Conservation (phyloP, 2,888 invertebrate species). For the Ischnus inquisitorius region DNA sequence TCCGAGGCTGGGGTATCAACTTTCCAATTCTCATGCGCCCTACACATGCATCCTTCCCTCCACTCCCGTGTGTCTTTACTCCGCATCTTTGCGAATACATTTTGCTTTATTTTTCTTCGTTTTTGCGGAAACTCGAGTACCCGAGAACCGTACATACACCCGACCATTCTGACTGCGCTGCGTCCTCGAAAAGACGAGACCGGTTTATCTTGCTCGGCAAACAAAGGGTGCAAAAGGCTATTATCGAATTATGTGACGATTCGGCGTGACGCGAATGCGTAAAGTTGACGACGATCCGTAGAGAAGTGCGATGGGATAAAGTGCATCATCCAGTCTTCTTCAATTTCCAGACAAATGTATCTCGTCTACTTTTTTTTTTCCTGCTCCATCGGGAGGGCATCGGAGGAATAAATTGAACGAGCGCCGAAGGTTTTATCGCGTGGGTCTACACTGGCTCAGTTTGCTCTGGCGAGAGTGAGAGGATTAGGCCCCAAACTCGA, state of each 20-base stretch:
- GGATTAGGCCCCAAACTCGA: conserved; percentile 50
- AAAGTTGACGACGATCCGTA: background rate
- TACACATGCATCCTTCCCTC: conserved; percentile 31
- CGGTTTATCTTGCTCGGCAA: conserved; percentile 23
- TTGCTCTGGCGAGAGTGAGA: conserved; percentile 34
- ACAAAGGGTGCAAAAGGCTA: conserved; percentile 33
- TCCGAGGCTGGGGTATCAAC: conserved; percentile 51
- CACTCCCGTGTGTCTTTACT: conserved; percentile 15
- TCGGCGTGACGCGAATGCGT: conserved; percentile 43
- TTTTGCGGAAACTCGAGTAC: conserved; percentile 30
- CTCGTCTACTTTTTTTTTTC: conserved; percentile 9
- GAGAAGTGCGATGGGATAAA: conserved; percentile 20
- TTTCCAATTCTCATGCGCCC: conserved; percentile 53
- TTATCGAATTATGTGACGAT: conserved; percentile 60
- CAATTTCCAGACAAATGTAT: conserved; percentile 5
- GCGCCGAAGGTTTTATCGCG: background rate
- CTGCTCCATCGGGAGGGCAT: background rate
- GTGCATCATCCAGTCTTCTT: conserved; percentile 12
- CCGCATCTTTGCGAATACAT: background rate
- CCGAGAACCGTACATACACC: background rate
- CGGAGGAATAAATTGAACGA: conserved; percentile 29
- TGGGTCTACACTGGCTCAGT: conserved; percentile 20
- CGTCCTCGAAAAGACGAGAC: background rate
- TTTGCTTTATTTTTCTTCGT: conserved; percentile 45
- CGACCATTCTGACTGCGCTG: background rate